These are phyloP conservation scores for Diadema setosum DNA, from an alignment of 35 echinoderm and acorn worm genomes.

Conservation along the genomic window DNA sequence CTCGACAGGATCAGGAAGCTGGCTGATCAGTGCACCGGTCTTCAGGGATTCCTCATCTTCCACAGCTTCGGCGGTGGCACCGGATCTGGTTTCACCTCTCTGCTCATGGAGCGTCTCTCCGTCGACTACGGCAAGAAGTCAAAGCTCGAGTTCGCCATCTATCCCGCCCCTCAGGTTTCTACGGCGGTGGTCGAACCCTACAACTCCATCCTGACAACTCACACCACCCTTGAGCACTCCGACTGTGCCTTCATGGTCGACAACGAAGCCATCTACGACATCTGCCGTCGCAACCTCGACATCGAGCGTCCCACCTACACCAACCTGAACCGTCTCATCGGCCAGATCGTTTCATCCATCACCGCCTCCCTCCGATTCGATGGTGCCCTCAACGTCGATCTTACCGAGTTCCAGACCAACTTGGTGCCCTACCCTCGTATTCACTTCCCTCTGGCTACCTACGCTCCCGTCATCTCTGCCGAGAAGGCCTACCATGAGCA, in stretches of 20 bases:
- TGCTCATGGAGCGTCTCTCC: constrained; percentile 52
- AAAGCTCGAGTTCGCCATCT: constrained; percentile 58
- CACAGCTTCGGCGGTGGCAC: constrained; percentile 23
- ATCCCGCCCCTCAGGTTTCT: no score
- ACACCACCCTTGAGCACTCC: constrained; percentile 79
- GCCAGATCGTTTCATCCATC: constrained; percentile 80
- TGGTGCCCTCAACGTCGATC: constrained; percentile 75
- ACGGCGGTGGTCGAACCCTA: no score
- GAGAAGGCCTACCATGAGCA: constrained; percentile 91
- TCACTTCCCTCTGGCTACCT: constrained; percentile 80
- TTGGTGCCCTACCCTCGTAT: constrained; percentile 87
- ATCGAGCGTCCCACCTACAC: constrained; percentile 77
- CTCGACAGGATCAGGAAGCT: neutral
- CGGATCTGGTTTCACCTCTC: constrained; percentile 54
- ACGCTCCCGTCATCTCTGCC: constrained; percentile 79
- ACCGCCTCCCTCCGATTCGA: constrained; percentile 77
- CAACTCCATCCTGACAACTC: no score
- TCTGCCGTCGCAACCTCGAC: constrained; percentile 80
- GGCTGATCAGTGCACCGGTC: constrained; percentile 11
- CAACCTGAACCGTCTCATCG: constrained; percentile 79
- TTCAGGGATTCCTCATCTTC: constrained; percentile 34
- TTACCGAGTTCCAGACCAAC: constrained; percentile 87
- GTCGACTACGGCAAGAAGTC: constrained; percentile 55
- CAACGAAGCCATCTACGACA: constrained; percentile 86
- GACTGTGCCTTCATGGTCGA: constrained; percentile 94